Percentiles rank a stretch among this genome's conserved stretches.
phyloP scores from a whole-genome alignment of 2,888 invertebrate species.

The Linyphia triangularis region DNA sequence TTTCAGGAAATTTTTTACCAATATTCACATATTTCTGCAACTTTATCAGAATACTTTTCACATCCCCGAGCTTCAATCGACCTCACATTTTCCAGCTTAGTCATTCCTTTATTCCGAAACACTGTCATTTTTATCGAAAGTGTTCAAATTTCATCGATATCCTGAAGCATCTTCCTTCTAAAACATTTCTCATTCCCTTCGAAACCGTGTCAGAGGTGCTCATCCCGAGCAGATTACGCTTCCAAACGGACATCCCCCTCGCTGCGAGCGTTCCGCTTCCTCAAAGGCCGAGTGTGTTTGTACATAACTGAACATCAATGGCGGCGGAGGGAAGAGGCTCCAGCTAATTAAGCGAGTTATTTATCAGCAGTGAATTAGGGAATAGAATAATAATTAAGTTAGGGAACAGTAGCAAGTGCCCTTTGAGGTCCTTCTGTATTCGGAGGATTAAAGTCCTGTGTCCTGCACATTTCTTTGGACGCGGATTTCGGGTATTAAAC shows the following conservation, averaged over 20 bases:
- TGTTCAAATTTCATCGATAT: too few relatives aligned
- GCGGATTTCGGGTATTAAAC: neutral
- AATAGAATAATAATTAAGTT: slow-evolving; percentile 33
- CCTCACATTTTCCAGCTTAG: too few relatives aligned
- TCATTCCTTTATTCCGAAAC: too few relatives aligned
- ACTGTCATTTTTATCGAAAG: too few relatives aligned
- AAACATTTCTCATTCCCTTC: too few relatives aligned
- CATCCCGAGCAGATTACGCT: too few relatives aligned
- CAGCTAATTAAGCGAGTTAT: slow-evolving; percentile 51
- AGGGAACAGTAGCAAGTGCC: neutral
- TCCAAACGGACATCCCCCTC: neutral
- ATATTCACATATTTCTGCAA: too few relatives aligned
- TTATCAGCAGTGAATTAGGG: slow-evolving; percentile 48
- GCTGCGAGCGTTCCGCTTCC: neutral
- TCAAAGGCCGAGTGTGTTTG: slow-evolving; percentile 9
- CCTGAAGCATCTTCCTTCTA: too few relatives aligned
- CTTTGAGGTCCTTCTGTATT: neutral
- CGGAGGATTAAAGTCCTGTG: neutral
- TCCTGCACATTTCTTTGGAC: neutral
- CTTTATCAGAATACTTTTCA: too few relatives aligned
- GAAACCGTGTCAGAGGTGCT: too few relatives aligned
- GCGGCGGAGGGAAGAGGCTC: neutral
- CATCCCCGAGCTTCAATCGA: too few relatives aligned
- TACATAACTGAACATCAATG: slow-evolving; percentile 10
- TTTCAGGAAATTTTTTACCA: too few relatives aligned